Evolutionary conservation across 1,140 invertebrate species (phyloP), one percentile per base, ranked within the genome.

Genomic region (Drosophila busckii): DNA sequence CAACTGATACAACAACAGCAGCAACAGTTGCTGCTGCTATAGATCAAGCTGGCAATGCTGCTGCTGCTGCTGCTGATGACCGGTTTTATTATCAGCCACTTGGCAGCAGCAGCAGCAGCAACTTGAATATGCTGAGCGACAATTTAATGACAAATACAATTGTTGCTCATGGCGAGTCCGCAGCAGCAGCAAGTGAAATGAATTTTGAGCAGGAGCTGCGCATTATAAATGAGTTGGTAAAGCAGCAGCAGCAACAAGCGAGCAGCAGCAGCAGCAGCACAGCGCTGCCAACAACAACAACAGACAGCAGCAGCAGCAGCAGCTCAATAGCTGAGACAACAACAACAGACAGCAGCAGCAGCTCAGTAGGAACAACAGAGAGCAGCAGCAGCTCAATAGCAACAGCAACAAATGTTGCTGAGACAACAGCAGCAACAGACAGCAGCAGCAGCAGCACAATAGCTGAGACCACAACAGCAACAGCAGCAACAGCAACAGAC

Each of bases 81-180:
- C 84, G 84, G 84, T 86, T 86, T 84, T 73, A 84, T 61, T 80
- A 84, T 76, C 73, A 85, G 58, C 67, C 66, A 37, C 44, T 70
- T 26, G 48, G 13, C 34, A 60, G 35, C 26, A 55, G 8, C 42
- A 49, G 12, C 40, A 54, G 13, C 45, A 35, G n/a, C 35, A 55
- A 70, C 23, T 34, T 62, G 58, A 45, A 45, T 35, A 22, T 23
- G 25, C 38, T 35, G 62, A 60, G 67, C 61, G 70, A 83, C 45
- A 76, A 76, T 68, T 66, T 70, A 66, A 85, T 78, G 63, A 68
- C 66, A 63, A 82, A 73, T 31, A 67, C 67, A 50, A 85, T 78
- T 34, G 69, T 26, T 3, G 52, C 54, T 22, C 38, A 65, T 29
- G 60, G 12, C 1, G 61, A 45, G 34, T 20, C 54, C 64, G 32